Percentiles rank a stretch among this genome's conserved stretches.
Conservation (phyloP, 1,140 invertebrate species). For the Tetragonula clypearis region DNA sequence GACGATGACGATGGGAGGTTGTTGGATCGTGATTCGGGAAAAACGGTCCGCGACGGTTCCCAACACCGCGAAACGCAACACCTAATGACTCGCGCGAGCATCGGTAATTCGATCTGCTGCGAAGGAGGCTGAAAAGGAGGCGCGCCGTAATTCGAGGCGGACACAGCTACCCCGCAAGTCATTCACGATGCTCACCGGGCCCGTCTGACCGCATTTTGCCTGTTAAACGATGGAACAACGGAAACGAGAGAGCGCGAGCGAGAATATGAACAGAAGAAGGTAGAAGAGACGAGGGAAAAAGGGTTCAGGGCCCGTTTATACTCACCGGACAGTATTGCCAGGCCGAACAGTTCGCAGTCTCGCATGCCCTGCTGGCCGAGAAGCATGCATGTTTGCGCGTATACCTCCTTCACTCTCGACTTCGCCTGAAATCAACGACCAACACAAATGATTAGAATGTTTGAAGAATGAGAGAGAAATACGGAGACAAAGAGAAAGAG, state of each 20-base stretch:
- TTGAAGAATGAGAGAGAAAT: background rate
- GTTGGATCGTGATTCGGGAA: slow-evolving; percentile 13
- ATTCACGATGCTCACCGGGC: slow-evolving; percentile 51
- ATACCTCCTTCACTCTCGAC: slow-evolving; percentile 91
- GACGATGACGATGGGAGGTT: background rate
- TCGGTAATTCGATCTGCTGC: slow-evolving; percentile 56
- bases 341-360: slow-evolving; percentile 91
- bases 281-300: background rate
- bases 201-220: slow-evolving; percentile 50
- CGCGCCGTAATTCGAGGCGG: slow-evolving; percentile 55
- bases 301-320: slow-evolving; percentile 30
- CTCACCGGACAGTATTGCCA: slow-evolving; percentile 91
- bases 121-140: slow-evolving; percentile 44
- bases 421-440: slow-evolving; percentile 85
- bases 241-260: slow-evolving; percentile 20
- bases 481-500: background rate
- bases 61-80: slow-evolving; percentile 49
- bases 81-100: slow-evolving; percentile 58
- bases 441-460: slow-evolving; percentile 25
- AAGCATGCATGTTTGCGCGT: slow-evolving; percentile 90
- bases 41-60: slow-evolving; percentile 18
- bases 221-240: slow-evolving; percentile 47
- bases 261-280: background rate
- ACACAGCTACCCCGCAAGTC: slow-evolving; percentile 49
- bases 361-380: slow-evolving; percentile 89